Evolutionary conservation across 92 coral and sea anemone species (phyloP).

Genomic region (Porites lobata): DNA sequence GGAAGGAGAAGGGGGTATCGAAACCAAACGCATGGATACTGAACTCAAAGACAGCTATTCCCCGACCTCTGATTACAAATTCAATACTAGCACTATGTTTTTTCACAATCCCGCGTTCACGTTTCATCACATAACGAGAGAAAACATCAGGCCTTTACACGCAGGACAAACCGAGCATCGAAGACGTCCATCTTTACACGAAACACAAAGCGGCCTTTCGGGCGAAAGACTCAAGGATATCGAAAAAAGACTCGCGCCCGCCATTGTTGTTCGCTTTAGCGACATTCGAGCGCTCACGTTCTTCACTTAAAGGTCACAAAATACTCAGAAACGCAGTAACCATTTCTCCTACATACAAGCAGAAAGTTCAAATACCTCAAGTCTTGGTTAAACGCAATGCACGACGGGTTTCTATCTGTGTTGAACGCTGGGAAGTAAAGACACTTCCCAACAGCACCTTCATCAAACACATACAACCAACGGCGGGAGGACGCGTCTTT

Average conservation of each 20-base stretch:
- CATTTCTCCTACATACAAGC: not conserved
- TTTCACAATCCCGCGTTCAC: not conserved
- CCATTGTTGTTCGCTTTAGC: conserved; percentile 42
- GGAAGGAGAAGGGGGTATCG: too few species aligned
- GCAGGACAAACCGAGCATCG: not conserved
- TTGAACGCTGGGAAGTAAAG: conserved; percentile 99
- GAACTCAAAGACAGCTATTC: not conserved
- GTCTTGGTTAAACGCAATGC: conserved; percentile 97
- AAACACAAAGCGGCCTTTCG: not conserved
- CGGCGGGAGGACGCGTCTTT: conserved; percentile 17
- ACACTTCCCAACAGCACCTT: conserved; percentile 69
- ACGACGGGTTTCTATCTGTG: conserved; percentile 97
- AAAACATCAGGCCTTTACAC: not conserved
- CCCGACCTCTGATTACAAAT: not conserved
- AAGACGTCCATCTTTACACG: not conserved
- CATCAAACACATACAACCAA: conserved; percentile 22
- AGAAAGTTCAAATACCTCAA: conserved; percentile 80
- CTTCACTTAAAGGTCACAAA: not conserved
- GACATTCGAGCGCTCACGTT: conserved; percentile 9
- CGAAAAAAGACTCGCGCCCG: conserved; percentile 36
- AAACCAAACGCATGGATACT: not conserved
- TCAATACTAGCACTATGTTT: not conserved
- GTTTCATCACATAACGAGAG: not conserved
- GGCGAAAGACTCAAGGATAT: conserved; percentile 5
- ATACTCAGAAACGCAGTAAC: conserved; percentile 1